Evolutionary conservation across 2,888 invertebrate genomes (phyloP).

Genomic region (Phortica magna): DNA sequence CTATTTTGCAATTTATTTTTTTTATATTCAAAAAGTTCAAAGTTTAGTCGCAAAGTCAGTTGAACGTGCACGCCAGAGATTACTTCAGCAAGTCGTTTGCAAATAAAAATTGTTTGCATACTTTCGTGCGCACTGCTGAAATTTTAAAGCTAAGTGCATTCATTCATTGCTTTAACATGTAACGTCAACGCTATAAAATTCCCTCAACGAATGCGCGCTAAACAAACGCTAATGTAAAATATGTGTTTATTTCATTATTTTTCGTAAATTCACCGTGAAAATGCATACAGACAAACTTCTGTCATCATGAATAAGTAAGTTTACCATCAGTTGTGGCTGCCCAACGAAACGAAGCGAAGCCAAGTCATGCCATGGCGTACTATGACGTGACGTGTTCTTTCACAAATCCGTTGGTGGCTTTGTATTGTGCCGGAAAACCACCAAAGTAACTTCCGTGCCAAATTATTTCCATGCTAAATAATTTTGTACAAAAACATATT

Average conservation of each 20-base stretch:
- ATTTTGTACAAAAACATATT: constrained; percentile 34
- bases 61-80: too few species aligned
- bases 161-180: too few species aligned
- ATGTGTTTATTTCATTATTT: constrained; percentile 30
- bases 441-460: constrained; percentile 26
- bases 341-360: background rate
- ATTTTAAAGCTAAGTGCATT: background rate
- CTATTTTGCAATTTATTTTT: constrained; percentile 5
- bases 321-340: background rate
- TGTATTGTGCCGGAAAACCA: constrained; percentile 18
- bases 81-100: too few species aligned
- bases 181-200: background rate
- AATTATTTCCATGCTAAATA: constrained; percentile 32
- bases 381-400: background rate
- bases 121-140: background rate
- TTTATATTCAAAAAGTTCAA: background rate
- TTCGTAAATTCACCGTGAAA: constrained; percentile 54
- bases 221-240: constrained; percentile 22
- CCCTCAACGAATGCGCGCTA: background rate
- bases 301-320: constrained; percentile 56
- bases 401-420: background rate
- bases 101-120: background rate
- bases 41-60: background rate
- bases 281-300: constrained; percentile 49
- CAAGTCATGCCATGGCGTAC: too few species aligned